phyloP scores from a whole-genome alignment of 2,797 vertebrate species.

The Pteronotus mesoamericanus region DNA sequence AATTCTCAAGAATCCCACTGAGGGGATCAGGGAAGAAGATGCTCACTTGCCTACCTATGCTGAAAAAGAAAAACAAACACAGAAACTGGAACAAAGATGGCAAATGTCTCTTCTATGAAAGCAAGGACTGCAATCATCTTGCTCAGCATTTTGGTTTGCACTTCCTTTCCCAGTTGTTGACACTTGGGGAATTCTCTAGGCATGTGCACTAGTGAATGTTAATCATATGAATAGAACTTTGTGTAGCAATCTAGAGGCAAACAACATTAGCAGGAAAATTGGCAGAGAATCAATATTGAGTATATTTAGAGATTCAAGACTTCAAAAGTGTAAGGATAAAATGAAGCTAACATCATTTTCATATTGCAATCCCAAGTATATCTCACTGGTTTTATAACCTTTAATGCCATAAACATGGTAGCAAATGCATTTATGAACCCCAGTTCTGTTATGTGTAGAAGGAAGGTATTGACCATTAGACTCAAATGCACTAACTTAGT shows the following conservation, averaged over 20 bases:
- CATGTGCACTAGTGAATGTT: neutral
- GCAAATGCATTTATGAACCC: neutral
- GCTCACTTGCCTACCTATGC: neutral
- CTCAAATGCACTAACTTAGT: neutral
- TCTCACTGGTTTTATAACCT: neutral
- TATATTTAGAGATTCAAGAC: neutral
- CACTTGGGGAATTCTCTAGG: neutral
- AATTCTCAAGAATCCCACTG: neutral
- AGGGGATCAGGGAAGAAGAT: neutral
- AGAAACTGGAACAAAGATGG: neutral
- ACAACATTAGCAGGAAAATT: neutral
- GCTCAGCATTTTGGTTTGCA: neutral
- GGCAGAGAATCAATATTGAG: neutral
- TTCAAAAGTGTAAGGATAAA: neutral
- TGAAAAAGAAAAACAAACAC: neutral
- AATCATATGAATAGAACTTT: neutral
- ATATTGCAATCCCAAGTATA: neutral
- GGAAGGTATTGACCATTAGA: neutral
- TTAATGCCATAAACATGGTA: neutral
- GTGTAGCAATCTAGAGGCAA: neutral
- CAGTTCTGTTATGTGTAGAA: neutral
- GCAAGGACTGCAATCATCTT: neutral
- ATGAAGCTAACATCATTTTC: neutral
- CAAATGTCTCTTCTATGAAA: neutral
- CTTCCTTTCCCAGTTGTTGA: neutral